phyloP scores from a whole-genome alignment of 2,797 vertebrate species.

The Argyrosomus regius region DNA sequence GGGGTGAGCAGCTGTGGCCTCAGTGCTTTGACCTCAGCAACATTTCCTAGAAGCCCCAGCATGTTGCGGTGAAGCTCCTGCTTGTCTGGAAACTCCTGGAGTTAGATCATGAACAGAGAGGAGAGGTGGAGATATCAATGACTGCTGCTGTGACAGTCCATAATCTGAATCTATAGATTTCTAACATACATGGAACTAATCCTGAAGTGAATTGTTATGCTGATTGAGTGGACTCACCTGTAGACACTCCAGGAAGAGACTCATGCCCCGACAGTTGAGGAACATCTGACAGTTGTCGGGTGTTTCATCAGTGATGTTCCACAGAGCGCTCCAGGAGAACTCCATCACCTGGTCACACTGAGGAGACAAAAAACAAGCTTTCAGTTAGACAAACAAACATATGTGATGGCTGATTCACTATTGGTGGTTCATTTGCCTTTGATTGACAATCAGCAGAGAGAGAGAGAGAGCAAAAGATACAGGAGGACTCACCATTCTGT shows the following conservation, averaged over 20 bases:
- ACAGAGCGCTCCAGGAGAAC: slow-evolving; percentile 98
- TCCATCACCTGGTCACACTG: slow-evolving; percentile 99
- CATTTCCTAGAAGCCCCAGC: slow-evolving; percentile 96
- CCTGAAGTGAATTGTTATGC: not conserved
- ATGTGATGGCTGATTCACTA: not conserved
- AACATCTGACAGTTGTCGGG: slow-evolving; percentile 99
- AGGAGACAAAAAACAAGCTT: not conserved
- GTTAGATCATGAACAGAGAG: not conserved
- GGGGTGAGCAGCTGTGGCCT: slow-evolving; percentile 95
- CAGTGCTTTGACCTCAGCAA: slow-evolving; percentile 94
- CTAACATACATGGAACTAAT: not conserved
- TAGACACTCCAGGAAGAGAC: slow-evolving; percentile 95
- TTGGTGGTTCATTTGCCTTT: not conserved
- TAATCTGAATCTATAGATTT: not conserved
- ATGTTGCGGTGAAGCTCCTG: slow-evolving; percentile 98
- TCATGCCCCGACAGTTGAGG: slow-evolving; percentile 96
- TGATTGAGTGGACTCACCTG: slow-evolving; percentile 81
- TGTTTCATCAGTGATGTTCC: slow-evolving; percentile 99
- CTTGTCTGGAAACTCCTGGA: slow-evolving; percentile 96
- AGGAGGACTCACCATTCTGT: slow-evolving; percentile 90
- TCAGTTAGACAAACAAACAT: not conserved
- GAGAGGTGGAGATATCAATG: not conserved
- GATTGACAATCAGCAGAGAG: not conserved
- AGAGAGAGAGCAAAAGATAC: not conserved
- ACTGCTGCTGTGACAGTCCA: not conserved